These are phyloP conservation scores for Actinia equina DNA, from an alignment of 64 coral and sea anemone genomes.

Conservation along the genomic window DNA sequence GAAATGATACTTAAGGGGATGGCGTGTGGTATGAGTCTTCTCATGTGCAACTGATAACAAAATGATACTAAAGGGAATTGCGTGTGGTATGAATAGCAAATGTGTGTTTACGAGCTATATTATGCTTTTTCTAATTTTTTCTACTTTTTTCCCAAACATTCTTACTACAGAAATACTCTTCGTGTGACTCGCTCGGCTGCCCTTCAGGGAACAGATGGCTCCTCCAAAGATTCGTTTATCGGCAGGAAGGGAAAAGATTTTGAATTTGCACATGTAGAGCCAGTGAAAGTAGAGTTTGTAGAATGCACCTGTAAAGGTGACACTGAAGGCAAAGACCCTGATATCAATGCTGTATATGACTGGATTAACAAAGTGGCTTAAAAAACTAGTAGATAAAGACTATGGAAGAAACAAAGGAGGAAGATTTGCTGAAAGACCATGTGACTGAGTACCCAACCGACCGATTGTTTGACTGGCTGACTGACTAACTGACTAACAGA, in stretches of 20 bases:
- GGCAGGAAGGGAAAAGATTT: constrained; percentile 92
- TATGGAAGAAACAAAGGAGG: neutral
- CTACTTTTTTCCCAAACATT: neutral
- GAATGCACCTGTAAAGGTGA: constrained; percentile 85
- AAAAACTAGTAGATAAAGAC: neutral
- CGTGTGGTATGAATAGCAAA: too few species aligned
- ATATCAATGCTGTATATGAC: constrained; percentile 41
- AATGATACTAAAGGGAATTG: too few species aligned
- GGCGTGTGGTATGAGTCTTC: too few species aligned
- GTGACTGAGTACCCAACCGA: too few species aligned
- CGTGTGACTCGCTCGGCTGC: constrained; percentile 93
- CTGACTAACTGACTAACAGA: neutral
- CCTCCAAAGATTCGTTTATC: constrained; percentile 49
- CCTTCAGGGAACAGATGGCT: constrained; percentile 78
- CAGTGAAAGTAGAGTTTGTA: constrained; percentile 78
- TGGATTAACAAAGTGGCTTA: constrained; percentile 37
- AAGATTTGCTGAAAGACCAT: neutral
- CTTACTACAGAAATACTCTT: constrained; percentile 63
- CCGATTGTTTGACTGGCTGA: too few species aligned
- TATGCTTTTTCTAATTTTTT: neutral
- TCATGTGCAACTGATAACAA: too few species aligned
- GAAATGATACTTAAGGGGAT: too few species aligned
- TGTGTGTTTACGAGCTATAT: too few species aligned
- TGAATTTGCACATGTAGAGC: constrained; percentile 78
- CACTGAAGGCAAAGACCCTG: constrained; percentile 38